Percentiles rank a stretch among this genome's conserved stretches.
phyloP scores from a whole-genome alignment of 2,113 vertebrate genomes.

The Chlorodrepanis virens region DNA sequence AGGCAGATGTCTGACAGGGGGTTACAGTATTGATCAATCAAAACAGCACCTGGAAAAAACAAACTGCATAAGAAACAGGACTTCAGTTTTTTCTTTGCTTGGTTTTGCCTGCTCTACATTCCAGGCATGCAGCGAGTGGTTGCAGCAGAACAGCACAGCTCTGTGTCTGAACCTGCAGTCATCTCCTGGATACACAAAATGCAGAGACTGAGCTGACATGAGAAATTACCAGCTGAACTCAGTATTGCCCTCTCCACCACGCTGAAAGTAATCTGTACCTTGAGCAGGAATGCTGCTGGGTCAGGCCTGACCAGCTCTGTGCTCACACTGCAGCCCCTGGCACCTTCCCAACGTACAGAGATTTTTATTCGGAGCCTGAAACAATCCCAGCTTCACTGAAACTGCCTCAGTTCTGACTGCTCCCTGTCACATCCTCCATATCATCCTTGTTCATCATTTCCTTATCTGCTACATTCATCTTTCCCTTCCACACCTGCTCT shows the following conservation, averaged over 20 bases:
- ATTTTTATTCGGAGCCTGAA: neutral
- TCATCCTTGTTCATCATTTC: neutral
- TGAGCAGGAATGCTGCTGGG: neutral
- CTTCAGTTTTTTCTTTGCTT: neutral
- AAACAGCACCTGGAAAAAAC: constrained; percentile 83
- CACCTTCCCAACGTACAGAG: neutral
- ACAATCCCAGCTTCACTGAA: neutral
- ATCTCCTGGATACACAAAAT: neutral
- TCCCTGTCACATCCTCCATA: neutral
- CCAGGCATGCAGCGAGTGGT: neutral
- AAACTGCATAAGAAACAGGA: constrained; percentile 23
- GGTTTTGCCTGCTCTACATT: neutral
- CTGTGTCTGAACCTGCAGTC: neutral
- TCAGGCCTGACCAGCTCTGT: neutral
- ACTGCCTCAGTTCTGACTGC: neutral
- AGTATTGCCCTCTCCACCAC: neutral
- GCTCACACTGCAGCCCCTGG: neutral
- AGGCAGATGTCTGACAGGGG: constrained; percentile 89
- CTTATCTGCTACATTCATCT: neutral
- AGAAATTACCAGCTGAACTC: neutral
- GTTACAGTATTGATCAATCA: constrained; percentile 96
- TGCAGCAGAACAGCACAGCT: neutral
- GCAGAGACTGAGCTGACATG: neutral
- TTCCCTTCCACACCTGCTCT: neutral
- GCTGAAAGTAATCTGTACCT: neutral